phyloP scores from a whole-genome alignment of 2,888 invertebrate species.

The Ochropleura plecta region DNA sequence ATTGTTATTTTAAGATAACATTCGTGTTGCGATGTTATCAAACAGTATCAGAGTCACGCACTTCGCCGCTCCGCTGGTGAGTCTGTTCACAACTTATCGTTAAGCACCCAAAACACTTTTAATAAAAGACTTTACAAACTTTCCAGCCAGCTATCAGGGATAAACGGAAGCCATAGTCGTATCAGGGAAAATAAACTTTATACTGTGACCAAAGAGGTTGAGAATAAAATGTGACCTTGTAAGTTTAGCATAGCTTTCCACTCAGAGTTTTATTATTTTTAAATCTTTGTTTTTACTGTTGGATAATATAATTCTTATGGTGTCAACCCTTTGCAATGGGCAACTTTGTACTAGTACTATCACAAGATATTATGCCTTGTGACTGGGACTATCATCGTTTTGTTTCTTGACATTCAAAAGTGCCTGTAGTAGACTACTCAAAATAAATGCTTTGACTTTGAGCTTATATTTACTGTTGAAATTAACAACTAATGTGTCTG shows the following conservation, averaged over 20 bases:
- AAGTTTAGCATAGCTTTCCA: background rate
- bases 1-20: too few species aligned
- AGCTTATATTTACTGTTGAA: background rate
- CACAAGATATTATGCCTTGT: too few species aligned
- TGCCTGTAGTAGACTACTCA: too few species aligned
- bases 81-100: background rate
- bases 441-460: background rate
- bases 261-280: background rate
- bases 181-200: background rate
- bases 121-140: conserved; percentile 25
- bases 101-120: conserved; percentile 24
- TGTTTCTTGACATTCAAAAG: too few species aligned
- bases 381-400: too few species aligned
- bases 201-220: background rate
- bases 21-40: background rate
- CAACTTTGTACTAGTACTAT: too few species aligned
- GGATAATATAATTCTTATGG: background rate
- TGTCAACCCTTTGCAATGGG: too few species aligned
- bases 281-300: background rate
- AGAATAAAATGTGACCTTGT: background rate
- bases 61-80: background rate
- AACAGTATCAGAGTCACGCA: background rate
- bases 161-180: background rate
- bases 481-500: background rate
- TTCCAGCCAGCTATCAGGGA: conserved; percentile 7